Evolutionary conservation across 2,113 vertebrate species (phyloP).

Genomic region (Eclectus roratus): DNA sequence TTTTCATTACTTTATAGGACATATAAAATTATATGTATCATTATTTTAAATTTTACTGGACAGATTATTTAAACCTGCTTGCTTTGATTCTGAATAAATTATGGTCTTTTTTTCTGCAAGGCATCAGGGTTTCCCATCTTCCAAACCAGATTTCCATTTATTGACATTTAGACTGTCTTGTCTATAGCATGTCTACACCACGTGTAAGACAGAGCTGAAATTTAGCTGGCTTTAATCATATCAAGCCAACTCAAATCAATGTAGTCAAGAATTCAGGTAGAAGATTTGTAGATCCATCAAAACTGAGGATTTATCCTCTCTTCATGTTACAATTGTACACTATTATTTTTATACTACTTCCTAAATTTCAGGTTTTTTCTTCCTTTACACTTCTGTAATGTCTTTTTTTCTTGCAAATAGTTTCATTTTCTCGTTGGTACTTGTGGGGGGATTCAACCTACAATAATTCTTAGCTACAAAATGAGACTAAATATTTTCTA

Average conservation of each 20-base stretch:
- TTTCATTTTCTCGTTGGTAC: background rate
- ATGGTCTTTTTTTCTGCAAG: background rate
- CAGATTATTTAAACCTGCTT: background rate
- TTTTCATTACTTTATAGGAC: background rate
- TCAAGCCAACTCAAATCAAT: background rate
- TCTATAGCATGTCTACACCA: background rate
- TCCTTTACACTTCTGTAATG: background rate
- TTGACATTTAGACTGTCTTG: background rate
- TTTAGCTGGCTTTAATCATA: background rate
- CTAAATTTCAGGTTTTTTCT: background rate
- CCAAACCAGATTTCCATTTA: background rate
- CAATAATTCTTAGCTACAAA: background rate
- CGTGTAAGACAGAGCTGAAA: background rate
- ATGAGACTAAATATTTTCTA: background rate
- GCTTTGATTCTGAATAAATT: background rate
- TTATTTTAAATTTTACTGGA: background rate
- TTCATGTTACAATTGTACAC: background rate
- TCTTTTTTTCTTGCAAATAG: fast-evolving
- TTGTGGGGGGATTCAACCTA: background rate
- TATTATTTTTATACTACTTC: background rate
- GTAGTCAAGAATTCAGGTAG: background rate
- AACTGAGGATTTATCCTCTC: background rate
- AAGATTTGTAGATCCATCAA: background rate
- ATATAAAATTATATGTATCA: background rate
- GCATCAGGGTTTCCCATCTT: background rate